Evolutionary conservation across 2,888 invertebrate genomes (phyloP), one percentile per base, ranked within the genome.

Genomic region (Calameuta idolon): DNA sequence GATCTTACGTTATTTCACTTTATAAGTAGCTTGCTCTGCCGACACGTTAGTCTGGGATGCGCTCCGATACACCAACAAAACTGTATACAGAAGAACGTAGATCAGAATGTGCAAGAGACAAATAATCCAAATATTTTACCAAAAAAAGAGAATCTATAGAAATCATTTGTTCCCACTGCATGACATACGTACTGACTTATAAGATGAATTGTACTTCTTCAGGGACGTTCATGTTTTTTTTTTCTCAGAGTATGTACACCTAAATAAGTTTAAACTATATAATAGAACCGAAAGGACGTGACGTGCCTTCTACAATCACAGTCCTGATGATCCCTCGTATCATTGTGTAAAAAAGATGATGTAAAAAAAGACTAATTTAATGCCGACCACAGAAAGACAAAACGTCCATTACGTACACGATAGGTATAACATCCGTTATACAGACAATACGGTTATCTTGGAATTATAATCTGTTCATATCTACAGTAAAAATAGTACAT

Each of bases 391-490:
- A 33, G 69, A 74, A 31, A 31, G 77, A 74, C 74, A 69, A 23
- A 75, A 73, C 73, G 31, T 74, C n/a, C 34, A 35, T 74, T 35
- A 37, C n/a, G 55, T 55, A 55, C 23, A 55, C 23, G 2, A 55
- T 55, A 55, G 55, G 55, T 74, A 31, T 74, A 34, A 73, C 33
- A 34, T 74, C 5, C 30, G 30, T 35, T 37, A 74, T 33, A 73
- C 34, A 73, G 73, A 34, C 33, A 73, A 73, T 40, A 55, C 35
- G 68, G 34, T 35, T 75, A 75, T 71, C 4, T 15, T 76, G 69
- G 74, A 55, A 55, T 55, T 84, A 84, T 79, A 69, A 79, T 83
- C 84, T 85, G 81, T 80, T 82, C 84, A 81, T 83, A 80, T 79
- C 76, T 80, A 83, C 80, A 55, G 81, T 82, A 76, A 79, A 81